phyloP scores from a whole-genome alignment of 2,113 vertebrate genomes.

The Chaetodon auriga region DNA sequence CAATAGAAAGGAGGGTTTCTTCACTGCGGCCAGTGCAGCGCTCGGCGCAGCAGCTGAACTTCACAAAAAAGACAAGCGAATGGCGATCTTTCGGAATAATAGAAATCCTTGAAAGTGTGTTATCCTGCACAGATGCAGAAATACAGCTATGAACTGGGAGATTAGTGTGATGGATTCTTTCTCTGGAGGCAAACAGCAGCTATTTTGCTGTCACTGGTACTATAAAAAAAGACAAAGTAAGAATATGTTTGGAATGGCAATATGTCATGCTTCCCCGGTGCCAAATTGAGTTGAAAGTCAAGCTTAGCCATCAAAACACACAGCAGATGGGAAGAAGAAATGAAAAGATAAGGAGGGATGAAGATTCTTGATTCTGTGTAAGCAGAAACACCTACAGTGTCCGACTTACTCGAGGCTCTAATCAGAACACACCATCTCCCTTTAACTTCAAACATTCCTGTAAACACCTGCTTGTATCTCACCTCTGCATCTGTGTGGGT shows the following conservation, averaged over 20 bases:
- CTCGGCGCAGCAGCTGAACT: conserved; percentile 34
- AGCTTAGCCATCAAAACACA: conserved; percentile 64
- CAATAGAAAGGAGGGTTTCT: conserved; percentile 72
- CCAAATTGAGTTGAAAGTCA: conserved; percentile 75
- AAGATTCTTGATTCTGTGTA: conserved; percentile 64
- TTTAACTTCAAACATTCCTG: conserved; percentile 79
- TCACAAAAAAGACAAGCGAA: conserved; percentile 41
- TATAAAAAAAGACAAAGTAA: conserved; percentile 40
- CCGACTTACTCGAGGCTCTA: conserved; percentile 57
- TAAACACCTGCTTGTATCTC: conserved; percentile 86
- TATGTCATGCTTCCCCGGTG: conserved; percentile 59
- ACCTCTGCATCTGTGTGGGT: conserved; percentile 74
- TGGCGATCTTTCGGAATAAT: conserved; percentile 28
- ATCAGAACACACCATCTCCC: conserved; percentile 79
- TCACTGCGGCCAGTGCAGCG: conserved; percentile 26
- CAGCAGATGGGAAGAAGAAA: conserved; percentile 69
- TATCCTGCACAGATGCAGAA: conserved; percentile 22
- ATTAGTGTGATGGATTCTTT: conserved; percentile 35
- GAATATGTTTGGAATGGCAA: conserved; percentile 67
- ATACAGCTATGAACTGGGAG: conserved; percentile 27
- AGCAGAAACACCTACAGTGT: conserved; percentile 73
- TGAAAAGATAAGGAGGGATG: conserved; percentile 73
- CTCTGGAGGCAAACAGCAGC: conserved; percentile 31
- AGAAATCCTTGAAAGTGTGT: conserved; percentile 46
- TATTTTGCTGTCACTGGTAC: conserved; percentile 43